Evolutionary conservation across 1,140 invertebrate genomes (phyloP).

Genomic region (Rhopalosiphum padi): DNA sequence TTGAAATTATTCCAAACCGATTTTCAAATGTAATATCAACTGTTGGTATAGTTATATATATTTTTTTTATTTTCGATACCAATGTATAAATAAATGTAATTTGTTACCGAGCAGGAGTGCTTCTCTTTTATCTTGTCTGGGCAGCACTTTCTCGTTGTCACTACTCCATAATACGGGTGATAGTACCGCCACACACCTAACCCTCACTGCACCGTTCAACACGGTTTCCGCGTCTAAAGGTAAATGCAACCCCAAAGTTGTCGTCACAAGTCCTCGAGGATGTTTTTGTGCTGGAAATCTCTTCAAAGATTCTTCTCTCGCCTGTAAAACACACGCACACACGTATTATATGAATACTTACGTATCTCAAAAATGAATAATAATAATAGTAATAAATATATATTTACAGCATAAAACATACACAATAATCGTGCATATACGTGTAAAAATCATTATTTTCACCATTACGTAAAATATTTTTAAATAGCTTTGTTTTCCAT

Average conservation of each 20-base stretch:
- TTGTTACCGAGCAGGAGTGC: conserved; percentile 68
- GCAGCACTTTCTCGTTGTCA: conserved; percentile 67
- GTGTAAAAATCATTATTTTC: background rate
- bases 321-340: conserved; percentile 63
- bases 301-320: conserved; percentile 65
- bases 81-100: background rate
- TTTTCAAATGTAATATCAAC: background rate
- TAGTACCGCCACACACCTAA: conserved; percentile 69
- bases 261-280: conserved; percentile 68
- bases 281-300: conserved; percentile 66
- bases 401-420: background rate
- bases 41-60: background rate
- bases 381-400: background rate
- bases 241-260: conserved; percentile 67
- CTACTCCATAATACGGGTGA: conserved; percentile 69
- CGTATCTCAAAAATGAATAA: background rate
- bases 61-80: background rate
- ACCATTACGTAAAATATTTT: background rate
- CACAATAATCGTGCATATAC: background rate
- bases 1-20: conserved; percentile 7
- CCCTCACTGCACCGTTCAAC: conserved; percentile 67
- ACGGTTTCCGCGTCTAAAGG: conserved; percentile 66
- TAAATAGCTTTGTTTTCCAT: background rate
- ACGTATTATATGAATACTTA: background rate
- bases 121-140: conserved; percentile 68